Conservation (phyloP, 2,888 invertebrate genomes). For the Agrotis puta region DNA sequence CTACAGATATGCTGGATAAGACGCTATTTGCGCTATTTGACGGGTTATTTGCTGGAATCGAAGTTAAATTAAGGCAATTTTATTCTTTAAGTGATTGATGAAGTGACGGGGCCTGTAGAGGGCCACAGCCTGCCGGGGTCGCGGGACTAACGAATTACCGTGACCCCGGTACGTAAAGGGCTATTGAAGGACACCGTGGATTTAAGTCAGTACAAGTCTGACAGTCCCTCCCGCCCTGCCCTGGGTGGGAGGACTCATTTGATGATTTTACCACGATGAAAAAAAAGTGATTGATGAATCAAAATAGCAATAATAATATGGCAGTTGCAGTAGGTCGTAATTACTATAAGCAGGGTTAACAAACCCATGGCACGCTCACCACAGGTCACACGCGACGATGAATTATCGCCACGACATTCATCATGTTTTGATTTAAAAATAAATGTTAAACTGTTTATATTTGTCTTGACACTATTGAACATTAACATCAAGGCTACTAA, state of each 20-base stretch:
- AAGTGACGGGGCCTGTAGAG: no score
- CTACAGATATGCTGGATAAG: background rate
- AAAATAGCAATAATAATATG: slow-evolving; percentile 2
- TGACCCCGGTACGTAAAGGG: no score
- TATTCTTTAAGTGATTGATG: background rate
- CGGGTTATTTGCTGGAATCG: background rate
- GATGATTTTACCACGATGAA: no score
- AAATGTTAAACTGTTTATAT: background rate
- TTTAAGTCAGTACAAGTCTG: no score
- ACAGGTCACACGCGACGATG: slow-evolving; percentile 33
- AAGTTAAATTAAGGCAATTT: background rate
- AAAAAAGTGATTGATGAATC: slow-evolving; percentile 7
- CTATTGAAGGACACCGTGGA: no score
- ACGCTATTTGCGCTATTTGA: no score
- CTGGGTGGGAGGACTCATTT: no score
- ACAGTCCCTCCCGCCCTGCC: no score
- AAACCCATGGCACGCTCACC: slow-evolving; percentile 37
- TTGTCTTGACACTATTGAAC: slow-evolving; percentile 5
- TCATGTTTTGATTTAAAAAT: slow-evolving; percentile 15
- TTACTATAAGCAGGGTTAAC: slow-evolving; percentile 20
- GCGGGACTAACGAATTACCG: no score
- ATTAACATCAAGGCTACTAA: background rate
- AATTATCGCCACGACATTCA: background rate
- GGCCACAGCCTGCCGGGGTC: no score
- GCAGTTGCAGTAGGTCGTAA: slow-evolving; percentile 7